These are phyloP conservation scores for Chaetodon auriga DNA, from an alignment of 2,113 vertebrate genomes.

Conservation along the genomic window DNA sequence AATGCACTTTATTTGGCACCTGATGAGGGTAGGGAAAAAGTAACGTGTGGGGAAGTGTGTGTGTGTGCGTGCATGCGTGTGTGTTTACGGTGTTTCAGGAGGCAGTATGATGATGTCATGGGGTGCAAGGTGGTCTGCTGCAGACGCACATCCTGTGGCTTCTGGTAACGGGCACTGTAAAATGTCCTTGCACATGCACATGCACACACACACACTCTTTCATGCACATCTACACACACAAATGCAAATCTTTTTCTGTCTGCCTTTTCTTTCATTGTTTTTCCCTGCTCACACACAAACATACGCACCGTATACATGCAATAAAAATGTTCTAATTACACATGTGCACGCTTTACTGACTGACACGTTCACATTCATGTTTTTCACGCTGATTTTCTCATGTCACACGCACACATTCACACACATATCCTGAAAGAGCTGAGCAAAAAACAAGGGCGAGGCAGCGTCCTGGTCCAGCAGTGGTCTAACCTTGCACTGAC, in stretches of 20 bases:
- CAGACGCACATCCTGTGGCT: conserved; percentile 69
- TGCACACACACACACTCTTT: conserved; percentile 9
- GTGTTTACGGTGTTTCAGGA: conserved; percentile 30
- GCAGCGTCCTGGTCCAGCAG: conserved; percentile 24
- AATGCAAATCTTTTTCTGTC: neutral
- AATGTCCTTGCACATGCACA: conserved; percentile 40
- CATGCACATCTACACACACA: conserved; percentile 5
- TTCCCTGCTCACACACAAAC: neutral
- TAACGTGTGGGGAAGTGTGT: conserved; percentile 3
- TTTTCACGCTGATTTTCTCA: too few relatives aligned
- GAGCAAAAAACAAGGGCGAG: conserved; percentile 63
- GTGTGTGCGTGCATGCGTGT: neutral
- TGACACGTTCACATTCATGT: too few relatives aligned
- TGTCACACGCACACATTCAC: neutral
- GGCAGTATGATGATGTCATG: conserved; percentile 68
- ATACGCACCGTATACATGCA: neutral
- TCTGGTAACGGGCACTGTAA: conserved; percentile 48
- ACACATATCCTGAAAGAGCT: conserved; percentile 2
- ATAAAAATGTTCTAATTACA: neutral
- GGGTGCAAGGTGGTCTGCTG: conserved; percentile 70
- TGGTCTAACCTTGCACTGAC: conserved; percentile 66
- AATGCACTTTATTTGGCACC: conserved; percentile 57
- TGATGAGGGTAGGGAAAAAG: conserved; percentile 52
- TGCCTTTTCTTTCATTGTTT: neutral
- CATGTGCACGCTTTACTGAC: too few relatives aligned